Percentiles rank a stretch among this genome's conserved stretches.
These are phyloP conservation scores for Pimephales promelas DNA, from an alignment of 2,113 vertebrate species.

Conservation along the genomic window DNA sequence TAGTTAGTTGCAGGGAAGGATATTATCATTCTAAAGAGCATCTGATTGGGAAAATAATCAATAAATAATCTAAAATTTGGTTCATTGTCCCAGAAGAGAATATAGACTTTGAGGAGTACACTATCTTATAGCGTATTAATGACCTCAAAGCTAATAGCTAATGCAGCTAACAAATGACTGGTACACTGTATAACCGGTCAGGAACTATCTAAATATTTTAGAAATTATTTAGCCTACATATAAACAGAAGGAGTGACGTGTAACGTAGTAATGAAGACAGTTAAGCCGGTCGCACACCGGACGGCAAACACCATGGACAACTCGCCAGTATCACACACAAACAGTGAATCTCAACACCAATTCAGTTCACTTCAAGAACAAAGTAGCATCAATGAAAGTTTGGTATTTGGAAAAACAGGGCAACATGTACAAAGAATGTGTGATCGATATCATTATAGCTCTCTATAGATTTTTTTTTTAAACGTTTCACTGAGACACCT, in stretches of 20 bases:
- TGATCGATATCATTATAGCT: too few species aligned
- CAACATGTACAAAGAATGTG: too few species aligned
- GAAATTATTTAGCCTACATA: not conserved
- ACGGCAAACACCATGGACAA: too few species aligned
- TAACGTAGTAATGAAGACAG: not conserved
- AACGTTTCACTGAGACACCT: too few species aligned
- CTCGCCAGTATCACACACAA: too few species aligned
- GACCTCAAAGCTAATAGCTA: not conserved
- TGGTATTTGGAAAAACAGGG: too few species aligned
- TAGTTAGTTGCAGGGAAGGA: not conserved
- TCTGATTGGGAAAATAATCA: not conserved
- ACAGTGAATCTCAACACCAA: too few species aligned
- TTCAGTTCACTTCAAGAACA: too few species aligned
- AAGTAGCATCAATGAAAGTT: too few species aligned
- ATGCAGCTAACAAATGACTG: constrained; percentile 5
- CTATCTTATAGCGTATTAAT: not conserved
- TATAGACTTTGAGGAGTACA: too few species aligned
- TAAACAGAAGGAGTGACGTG: not conserved
- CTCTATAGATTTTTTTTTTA: too few species aligned
- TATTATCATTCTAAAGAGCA: not conserved
- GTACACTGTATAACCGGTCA: not conserved
- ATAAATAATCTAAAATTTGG: not conserved
- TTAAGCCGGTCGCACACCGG: too few species aligned
- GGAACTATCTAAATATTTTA: not conserved
- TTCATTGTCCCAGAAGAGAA: not conserved